Evolutionary conservation across 2,888 invertebrate species (phyloP), one percentile per base, ranked within the genome.

Genomic region (Pogonocherus hispidulus): DNA sequence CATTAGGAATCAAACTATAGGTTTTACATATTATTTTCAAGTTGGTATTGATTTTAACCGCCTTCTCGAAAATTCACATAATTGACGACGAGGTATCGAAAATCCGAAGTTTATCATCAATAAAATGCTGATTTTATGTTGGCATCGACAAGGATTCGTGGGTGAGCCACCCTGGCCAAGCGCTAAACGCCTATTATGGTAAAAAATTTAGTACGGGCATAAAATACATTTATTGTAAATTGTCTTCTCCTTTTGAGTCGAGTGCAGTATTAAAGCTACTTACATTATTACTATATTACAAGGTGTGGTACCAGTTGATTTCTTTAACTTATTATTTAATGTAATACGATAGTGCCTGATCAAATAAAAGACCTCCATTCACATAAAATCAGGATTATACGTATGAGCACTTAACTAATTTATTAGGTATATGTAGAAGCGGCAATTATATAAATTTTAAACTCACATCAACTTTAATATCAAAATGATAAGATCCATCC

Each of bases 181-280:
- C n/a, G n/a, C 14, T 41, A 41, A 41, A n/a, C n/a, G 16, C 41
- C 11, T n/a, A 41, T 37, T 37, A 37, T 11, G 9, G 4, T 37
- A 37, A 37, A 37, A 41, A 41, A 41, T 41, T 41, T 41, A 41
- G 41, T n/a, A n/a, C 41, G 41, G n/a, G 14, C n/a, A 41, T 41
- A 41, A 41, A 41, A 16, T n/a, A n/a, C 41, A 41, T 5, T 41
- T 41, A 41, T 14, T 41, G 41, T 16, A 27, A 41, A 41, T 41
- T 16, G n/a, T 41, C 41, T 41, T 41, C n/a, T 41, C n/a, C 41
- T 41, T 41, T 41, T 14, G 14, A n/a, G n/a, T 41, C 41, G n/a
- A 1, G 41, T 16, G 27, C 41, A 41, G 16, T 14, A 3, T 41
- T 41, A 41, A 41, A 41, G 41, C 14, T 41, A 41, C 41, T 14